These are phyloP conservation scores for Gyps fulvus DNA, from an alignment of 2,113 vertebrate species.

Conservation along the genomic window DNA sequence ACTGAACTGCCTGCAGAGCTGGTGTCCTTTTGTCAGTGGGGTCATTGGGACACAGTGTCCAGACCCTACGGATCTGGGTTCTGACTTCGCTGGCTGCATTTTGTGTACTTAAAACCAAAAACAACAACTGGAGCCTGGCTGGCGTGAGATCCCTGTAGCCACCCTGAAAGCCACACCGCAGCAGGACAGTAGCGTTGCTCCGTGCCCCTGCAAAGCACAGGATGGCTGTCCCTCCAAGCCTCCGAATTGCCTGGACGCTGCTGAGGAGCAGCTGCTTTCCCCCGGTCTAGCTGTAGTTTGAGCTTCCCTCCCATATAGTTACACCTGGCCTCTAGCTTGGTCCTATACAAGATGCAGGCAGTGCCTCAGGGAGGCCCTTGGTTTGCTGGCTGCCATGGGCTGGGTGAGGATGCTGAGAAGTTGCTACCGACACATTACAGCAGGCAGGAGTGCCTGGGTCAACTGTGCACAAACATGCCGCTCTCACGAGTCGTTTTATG, in stretches of 20 bases:
- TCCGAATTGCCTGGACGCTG: not conserved
- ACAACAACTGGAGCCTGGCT: not conserved
- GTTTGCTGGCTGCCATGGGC: rapidly evolving
- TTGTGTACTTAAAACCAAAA: not conserved
- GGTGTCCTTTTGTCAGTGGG: not conserved
- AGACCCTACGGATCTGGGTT: not conserved
- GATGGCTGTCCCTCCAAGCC: not conserved
- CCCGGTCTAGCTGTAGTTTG: not conserved
- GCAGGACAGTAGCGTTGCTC: rapidly evolving
- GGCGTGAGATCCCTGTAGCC: rapidly evolving
- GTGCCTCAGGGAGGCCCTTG: rapidly evolving
- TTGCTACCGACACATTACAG: not conserved
- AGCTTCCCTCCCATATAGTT: not conserved
- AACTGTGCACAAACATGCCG: rapidly evolving
- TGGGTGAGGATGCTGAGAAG: not conserved
- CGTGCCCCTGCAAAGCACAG: not conserved
- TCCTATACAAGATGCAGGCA: not conserved
- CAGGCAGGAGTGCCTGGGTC: not conserved
- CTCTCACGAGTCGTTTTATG: rapidly evolving
- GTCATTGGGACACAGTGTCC: not conserved
- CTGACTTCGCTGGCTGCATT: not conserved
- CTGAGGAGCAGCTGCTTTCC: not conserved
- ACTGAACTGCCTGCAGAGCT: not conserved
- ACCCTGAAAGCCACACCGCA: not conserved
- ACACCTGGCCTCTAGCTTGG: not conserved